phyloP scores from a whole-genome alignment of 2,113 vertebrate species.

The Zosterops pallidus region DNA sequence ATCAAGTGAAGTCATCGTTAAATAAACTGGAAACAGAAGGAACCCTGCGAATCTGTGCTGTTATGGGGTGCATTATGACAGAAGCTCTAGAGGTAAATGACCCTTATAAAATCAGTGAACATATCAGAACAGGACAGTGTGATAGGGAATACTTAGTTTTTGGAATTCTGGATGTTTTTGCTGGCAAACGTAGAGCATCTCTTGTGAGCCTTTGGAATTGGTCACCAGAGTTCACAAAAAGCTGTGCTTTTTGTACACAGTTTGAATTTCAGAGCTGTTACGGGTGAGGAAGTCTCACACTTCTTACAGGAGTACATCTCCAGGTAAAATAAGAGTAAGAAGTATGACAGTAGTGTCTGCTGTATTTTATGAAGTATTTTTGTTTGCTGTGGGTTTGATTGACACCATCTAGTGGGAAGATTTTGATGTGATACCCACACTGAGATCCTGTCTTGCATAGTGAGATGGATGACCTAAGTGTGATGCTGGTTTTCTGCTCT shows the following conservation, averaged over 20 bases:
- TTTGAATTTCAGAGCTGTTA: not conserved
- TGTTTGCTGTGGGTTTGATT: not conserved
- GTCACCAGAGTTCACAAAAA: not conserved
- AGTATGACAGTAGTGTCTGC: not conserved
- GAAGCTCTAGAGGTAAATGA: constrained; percentile 91
- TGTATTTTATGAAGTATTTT: not conserved
- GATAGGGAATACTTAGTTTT: not conserved
- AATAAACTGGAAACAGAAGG: constrained; percentile 92
- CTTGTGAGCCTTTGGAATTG: not conserved
- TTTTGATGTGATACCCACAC: accelerated
- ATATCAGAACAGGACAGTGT: not conserved
- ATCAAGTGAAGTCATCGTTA: constrained; percentile 94
- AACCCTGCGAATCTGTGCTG: constrained; percentile 90
- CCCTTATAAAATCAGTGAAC: not conserved
- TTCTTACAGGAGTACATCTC: not conserved
- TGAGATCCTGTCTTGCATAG: not conserved
- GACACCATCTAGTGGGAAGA: not conserved
- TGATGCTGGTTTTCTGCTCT: not conserved
- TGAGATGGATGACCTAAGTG: not conserved
- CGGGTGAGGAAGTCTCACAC: not conserved
- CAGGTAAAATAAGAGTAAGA: not conserved
- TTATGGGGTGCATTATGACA: constrained; percentile 99
- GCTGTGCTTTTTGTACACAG: not conserved
- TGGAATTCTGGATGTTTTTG: not conserved
- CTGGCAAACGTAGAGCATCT: not conserved